Percentiles rank a stretch among this genome's conserved stretches.
Evolutionary conservation across 2,888 invertebrate species (phyloP).

Genomic region (Lordiphosa fenestrarum): DNA sequence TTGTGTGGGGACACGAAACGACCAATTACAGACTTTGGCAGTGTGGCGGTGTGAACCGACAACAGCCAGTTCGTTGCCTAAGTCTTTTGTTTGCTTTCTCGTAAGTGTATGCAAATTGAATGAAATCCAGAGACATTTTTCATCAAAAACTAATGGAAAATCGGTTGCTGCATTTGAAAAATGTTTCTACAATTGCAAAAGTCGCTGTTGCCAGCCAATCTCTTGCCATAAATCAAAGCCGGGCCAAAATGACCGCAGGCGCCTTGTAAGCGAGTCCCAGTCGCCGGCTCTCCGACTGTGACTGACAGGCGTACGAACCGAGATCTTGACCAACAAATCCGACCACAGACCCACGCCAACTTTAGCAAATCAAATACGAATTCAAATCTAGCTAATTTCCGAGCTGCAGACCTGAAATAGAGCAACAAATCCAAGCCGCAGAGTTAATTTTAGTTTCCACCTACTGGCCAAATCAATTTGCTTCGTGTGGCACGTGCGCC

Average conservation of each 20-base stretch:
- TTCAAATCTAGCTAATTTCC: conserved; percentile 73
- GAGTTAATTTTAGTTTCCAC: conserved; percentile 77
- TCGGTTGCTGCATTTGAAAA: conserved; percentile 54
- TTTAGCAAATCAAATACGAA: conserved; percentile 70
- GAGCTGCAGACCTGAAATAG: conserved; percentile 56
- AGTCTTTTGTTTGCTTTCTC: conserved; percentile 64
- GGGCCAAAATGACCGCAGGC: conserved; percentile 69
- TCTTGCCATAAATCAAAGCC: conserved; percentile 70
- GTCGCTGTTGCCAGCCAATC: conserved; percentile 49
- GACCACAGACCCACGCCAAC: conserved; percentile 39
- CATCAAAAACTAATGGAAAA: conserved; percentile 34
- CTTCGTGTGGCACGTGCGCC: conserved; percentile 80
- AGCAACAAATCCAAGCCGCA: conserved; percentile 54
- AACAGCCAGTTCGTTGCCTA: conserved; percentile 63
- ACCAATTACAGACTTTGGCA: conserved; percentile 48
- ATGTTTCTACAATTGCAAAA: conserved; percentile 43
- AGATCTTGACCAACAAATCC: conserved; percentile 63
- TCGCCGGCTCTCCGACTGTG: conserved; percentile 63
- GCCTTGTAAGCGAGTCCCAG: conserved; percentile 72
- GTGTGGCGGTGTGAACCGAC: conserved; percentile 2
- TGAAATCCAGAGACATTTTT: conserved; percentile 35
- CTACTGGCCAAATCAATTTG: conserved; percentile 80
- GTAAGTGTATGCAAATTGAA: conserved; percentile 52
- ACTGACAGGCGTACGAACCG: conserved; percentile 65
- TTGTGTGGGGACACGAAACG: conserved; percentile 65